phyloP scores from a whole-genome alignment of 1,140 invertebrate genomes.

The Olivierus martensii region DNA sequence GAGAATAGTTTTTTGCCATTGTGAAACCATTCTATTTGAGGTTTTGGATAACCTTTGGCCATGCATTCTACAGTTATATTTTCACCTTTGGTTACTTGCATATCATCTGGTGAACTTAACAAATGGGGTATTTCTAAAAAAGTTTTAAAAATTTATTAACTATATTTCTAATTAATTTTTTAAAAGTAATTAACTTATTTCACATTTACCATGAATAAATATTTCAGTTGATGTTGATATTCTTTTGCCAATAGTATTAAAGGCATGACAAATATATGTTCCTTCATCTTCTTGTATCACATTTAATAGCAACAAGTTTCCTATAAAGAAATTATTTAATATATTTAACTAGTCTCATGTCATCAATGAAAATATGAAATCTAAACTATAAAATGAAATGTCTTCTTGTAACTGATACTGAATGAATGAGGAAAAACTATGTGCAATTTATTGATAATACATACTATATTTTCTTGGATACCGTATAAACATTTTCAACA shows the following conservation, averaged over 20 bases:
- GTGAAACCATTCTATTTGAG: conserved; percentile 62
- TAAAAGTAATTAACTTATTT: too few species aligned
- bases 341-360: too few species aligned
- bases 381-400: too few species aligned
- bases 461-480: too few species aligned
- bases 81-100: conserved; percentile 47
- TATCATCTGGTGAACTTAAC: conserved; percentile 37
- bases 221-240: conserved; percentile 21
- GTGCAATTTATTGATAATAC: too few species aligned
- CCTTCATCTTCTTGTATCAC: conserved; percentile 47
- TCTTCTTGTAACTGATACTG: too few species aligned
- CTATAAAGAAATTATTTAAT: conserved; percentile 30
- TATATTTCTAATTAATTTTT: too few species aligned
- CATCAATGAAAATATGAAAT: too few species aligned
- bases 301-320: conserved; percentile 48
- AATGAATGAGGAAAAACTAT: too few species aligned
- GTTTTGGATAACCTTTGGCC: conserved; percentile 51
- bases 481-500: too few species aligned
- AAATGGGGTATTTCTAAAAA: conserved; percentile 38
- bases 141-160: not conserved
- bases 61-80: conserved; percentile 47
- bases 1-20: conserved; percentile 42
- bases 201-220: conserved; percentile 26
- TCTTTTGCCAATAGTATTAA: conserved; percentile 25
- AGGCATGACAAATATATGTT: conserved; percentile 48